Conservation (phyloP, 2,888 invertebrate genomes). For the Phlogophora meticulosa region DNA sequence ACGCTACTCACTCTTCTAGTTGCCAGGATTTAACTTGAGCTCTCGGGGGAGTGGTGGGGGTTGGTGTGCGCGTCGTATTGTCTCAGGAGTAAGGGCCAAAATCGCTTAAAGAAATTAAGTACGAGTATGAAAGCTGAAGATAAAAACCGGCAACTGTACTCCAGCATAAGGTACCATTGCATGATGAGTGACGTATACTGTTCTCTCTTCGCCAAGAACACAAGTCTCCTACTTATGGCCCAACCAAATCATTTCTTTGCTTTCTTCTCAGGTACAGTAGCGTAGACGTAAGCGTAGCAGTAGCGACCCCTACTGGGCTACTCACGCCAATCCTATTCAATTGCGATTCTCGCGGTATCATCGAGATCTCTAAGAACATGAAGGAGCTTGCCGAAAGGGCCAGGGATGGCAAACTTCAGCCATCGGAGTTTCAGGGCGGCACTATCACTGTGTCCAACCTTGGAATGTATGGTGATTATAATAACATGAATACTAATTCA, state of each 20-base stretch:
- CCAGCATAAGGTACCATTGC: no score
- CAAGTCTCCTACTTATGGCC: neutral
- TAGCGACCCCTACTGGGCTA: slow-evolving; percentile 98
- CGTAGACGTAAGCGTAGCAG: slow-evolving; percentile 99
- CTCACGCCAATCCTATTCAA: slow-evolving; percentile 98
- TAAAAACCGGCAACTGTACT: no score
- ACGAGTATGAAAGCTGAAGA: no score
- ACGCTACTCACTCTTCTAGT: neutral
- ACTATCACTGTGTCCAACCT: slow-evolving; percentile 99
- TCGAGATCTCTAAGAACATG: slow-evolving; percentile 95
- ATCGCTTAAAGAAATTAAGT: no score
- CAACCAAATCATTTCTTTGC: neutral
- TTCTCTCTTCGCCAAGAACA: no score
- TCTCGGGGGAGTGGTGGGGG: no score
- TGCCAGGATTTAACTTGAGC: neutral
- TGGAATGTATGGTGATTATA: slow-evolving; percentile 95
- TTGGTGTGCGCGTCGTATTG: no score
- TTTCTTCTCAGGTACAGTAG: slow-evolving; percentile 93
- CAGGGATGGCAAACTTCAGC: slow-evolving; percentile 96
- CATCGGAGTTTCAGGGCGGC: slow-evolving; percentile 98
- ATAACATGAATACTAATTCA: neutral
- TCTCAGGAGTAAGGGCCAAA: no score
- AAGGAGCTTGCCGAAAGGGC: slow-evolving; percentile 96
- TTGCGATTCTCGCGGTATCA: slow-evolving; percentile 97
- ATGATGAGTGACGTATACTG: no score